Evolutionary conservation across 1,140 invertebrate genomes (phyloP).

Genomic region (Zaprionus tsacasi): DNA sequence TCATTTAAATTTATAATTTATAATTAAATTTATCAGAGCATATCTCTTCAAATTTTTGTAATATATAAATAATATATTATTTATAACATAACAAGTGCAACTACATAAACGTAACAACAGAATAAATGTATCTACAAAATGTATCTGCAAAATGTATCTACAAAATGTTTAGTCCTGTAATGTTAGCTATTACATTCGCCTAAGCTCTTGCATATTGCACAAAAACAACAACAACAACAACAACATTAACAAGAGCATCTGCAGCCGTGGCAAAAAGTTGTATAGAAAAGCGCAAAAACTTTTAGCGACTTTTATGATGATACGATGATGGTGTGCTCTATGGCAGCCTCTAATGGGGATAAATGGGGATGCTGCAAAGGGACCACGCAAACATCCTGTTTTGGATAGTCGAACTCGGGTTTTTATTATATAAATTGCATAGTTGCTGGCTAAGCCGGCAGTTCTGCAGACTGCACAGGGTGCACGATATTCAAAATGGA

Average conservation of each 20-base stretch:
- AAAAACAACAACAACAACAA: not conserved
- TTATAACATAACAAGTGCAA: constrained; percentile 1
- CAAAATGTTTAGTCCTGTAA: constrained; percentile 58
- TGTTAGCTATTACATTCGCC: constrained; percentile 58
- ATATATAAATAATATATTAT: too few species aligned
- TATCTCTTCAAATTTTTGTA: too few species aligned
- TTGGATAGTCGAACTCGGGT: constrained; percentile 63
- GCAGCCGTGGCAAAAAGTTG: constrained; percentile 42
- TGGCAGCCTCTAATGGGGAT: constrained; percentile 11
- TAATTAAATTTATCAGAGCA: not conserved
- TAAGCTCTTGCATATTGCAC: constrained; percentile 48
- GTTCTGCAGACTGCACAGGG: constrained; percentile 54
- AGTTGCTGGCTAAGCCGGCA: constrained; percentile 67
- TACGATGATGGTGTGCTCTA: not conserved
- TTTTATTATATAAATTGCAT: constrained; percentile 76
- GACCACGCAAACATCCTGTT: constrained; percentile 68
- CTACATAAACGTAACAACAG: constrained; percentile 27
- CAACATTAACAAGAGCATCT: not conserved
- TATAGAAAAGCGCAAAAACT: constrained; percentile 52
- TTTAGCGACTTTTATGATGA: constrained; percentile 65
- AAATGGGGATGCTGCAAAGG: constrained; percentile 8
- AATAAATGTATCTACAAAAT: not conserved
- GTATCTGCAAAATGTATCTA: constrained; percentile 43
- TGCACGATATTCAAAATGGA: constrained; percentile 17
- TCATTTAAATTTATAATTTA: not conserved